Base-by-base conservation (phyloP, 2,888 invertebrate species). In the Sisyra nigra region DNA sequence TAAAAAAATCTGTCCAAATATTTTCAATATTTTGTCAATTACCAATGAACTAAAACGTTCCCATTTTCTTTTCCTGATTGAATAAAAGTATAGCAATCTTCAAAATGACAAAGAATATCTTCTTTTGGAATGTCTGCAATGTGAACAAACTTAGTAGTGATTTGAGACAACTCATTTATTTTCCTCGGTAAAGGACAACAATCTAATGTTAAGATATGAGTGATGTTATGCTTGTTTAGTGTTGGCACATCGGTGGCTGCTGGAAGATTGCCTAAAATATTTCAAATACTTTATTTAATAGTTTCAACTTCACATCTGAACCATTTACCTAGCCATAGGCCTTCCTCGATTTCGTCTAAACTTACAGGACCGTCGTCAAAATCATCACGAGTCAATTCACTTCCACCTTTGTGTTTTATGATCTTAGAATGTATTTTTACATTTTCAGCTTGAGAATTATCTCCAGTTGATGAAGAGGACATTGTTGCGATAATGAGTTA, bases 1-100 rank as follows among this genome's bases (percentile, higher is more conserved):
- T 42, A 11, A 35, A 46, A 34, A 41, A 29, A 10, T 9, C 13
- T 30, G 13, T 29, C 8, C 5, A 30, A 11, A 4, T 42, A 19
- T 15, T 24, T 24, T 11, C 36, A 15, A 14, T 15, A 15, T 2
- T 5, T 3, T n/a, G 5, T 17, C 9, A 18, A 7, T n/a, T 63
- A 83, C 84, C 93, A 94, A 57, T 94, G 93, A 2, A 92, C 87
- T 10, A 93, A 67, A 5, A 91, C 74, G 45, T 68, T 76, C 34
- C 83, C 81, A 30, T 70, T 69, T 2, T 59, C 57, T 4, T 75
- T 58, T 44, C 82, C 82, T 46, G 71, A 61, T 48, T 73, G 71
- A 46, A 93, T 88, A 54, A 87, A 93, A 3, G 72, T 65, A 54
- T 77, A 76, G 42, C 85, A 78, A 38, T 80, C 77, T 48, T 83